phyloP scores from a whole-genome alignment of 2,797 vertebrate species.

The Sternotherus odoratus region DNA sequence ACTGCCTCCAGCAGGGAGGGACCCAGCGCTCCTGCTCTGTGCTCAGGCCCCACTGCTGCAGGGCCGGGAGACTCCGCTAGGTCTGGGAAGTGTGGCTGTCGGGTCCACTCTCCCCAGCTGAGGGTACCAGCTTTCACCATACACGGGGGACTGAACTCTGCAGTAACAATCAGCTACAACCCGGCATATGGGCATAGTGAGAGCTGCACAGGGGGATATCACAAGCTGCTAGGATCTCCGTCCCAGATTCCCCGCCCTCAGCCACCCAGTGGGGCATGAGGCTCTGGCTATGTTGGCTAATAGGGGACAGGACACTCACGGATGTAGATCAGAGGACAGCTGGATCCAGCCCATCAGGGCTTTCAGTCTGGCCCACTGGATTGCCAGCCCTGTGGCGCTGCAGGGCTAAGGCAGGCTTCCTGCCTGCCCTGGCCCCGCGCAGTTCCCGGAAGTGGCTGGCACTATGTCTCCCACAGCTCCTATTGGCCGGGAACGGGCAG shows the following conservation, averaged over 20 bases:
- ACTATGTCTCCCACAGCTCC: no score
- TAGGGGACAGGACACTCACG: not conserved
- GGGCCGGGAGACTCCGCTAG: not conserved
- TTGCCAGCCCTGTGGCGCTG: no score
- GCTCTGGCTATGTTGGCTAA: not conserved
- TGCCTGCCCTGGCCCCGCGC: no score
- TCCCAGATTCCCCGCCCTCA: not conserved
- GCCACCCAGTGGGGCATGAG: fast-evolving
- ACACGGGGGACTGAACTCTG: not conserved
- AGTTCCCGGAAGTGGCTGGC: no score
- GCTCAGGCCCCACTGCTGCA: not conserved
- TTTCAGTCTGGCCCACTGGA: no score
- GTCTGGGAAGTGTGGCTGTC: not conserved
- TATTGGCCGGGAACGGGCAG: no score
- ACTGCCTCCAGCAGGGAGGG: not conserved
- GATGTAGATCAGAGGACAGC: not conserved
- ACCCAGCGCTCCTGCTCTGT: not conserved
- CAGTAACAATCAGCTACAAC: not conserved
- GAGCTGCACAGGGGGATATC: not conserved
- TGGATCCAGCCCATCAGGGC: no score
- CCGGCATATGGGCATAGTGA: not conserved
- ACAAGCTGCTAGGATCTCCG: not conserved
- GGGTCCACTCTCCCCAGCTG: not conserved
- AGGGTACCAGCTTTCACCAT: not conserved
- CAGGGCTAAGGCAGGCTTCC: no score